phyloP scores from a whole-genome alignment of 2,888 invertebrate species.

The Rhyacophila evoluta region DNA sequence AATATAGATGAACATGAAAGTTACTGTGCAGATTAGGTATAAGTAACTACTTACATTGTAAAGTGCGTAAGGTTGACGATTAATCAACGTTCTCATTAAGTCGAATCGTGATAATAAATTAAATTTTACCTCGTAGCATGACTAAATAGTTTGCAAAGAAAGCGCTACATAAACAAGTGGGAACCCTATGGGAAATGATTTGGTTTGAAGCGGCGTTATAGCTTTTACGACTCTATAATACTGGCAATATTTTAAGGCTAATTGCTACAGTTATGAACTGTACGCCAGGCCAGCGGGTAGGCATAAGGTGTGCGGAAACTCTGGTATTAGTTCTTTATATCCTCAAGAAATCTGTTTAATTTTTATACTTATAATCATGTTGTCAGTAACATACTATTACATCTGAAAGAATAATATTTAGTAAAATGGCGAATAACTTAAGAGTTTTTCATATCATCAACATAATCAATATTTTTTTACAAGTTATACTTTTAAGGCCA shows the following conservation, averaged over 20 bases:
- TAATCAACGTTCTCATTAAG: neutral
- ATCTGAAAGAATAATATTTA: too few relatives aligned
- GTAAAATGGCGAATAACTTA: too few relatives aligned
- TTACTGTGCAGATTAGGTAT: neutral
- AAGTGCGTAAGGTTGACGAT: neutral
- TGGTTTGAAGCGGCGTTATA: neutral
- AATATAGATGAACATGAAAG: neutral
- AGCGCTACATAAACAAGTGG: conserved; percentile 15
- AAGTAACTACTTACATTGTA: neutral
- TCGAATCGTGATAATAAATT: conserved; percentile 1
- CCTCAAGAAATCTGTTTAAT: too few relatives aligned
- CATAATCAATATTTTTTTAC: too few relatives aligned
- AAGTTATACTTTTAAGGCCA: too few relatives aligned
- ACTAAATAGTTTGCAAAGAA: conserved; percentile 18
- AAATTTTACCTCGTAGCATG: conserved; percentile 9
- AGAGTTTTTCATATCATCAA: too few relatives aligned
- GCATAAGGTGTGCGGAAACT: neutral
- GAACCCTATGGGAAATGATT: conserved; percentile 15
- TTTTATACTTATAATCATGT: too few relatives aligned
- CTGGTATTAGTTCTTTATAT: too few relatives aligned
- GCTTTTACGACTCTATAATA: conserved; percentile 44
- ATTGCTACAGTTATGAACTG: conserved; percentile 46
- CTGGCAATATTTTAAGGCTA: conserved; percentile 47
- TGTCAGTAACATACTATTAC: too few relatives aligned
- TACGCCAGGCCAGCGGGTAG: neutral